Evolutionary conservation across 2,113 vertebrate genomes (phyloP).

Genomic region (Pachypanchax playfairii): DNA sequence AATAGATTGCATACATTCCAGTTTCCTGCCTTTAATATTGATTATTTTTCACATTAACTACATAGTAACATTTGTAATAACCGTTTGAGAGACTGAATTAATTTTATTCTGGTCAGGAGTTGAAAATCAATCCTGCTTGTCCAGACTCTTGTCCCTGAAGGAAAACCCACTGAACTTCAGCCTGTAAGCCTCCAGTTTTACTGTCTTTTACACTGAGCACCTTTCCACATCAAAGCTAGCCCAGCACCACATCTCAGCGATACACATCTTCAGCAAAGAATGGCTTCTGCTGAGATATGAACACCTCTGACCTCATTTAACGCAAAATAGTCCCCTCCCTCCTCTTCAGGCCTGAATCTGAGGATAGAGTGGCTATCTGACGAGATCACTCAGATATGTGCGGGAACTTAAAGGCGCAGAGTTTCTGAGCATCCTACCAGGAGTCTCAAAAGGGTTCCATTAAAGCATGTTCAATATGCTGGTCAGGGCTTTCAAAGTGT

Average conservation of each 20-base stretch:
- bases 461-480: conserved; percentile 82
- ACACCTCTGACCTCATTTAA: conserved; percentile 80
- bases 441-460: conserved; percentile 79
- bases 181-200: conserved; percentile 70
- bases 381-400: conserved; percentile 78
- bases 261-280: conserved; percentile 78
- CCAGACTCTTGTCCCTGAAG: conserved; percentile 60
- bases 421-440: conserved; percentile 78
- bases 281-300: conserved; percentile 77
- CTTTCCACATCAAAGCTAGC: conserved; percentile 80
- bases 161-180: conserved; percentile 62
- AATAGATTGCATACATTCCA: conserved; percentile 42
- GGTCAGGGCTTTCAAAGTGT: conserved; percentile 81
- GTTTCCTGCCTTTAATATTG: conserved; percentile 42
- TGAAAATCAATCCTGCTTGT: conserved; percentile 60
- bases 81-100: conserved; percentile 40
- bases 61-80: conserved; percentile 49
- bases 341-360: conserved; percentile 63
- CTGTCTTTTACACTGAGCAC: conserved; percentile 64
- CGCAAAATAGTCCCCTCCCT: conserved; percentile 60
- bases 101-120: conserved; percentile 34
- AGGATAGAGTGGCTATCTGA: conserved; percentile 73
- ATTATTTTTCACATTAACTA: conserved; percentile 51
- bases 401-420: conserved; percentile 77
- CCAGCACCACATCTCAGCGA: conserved; percentile 69